These are phyloP conservation scores for Erpobdella octoculata DNA, from an alignment of 2,888 invertebrate species.

Conservation along the genomic window DNA sequence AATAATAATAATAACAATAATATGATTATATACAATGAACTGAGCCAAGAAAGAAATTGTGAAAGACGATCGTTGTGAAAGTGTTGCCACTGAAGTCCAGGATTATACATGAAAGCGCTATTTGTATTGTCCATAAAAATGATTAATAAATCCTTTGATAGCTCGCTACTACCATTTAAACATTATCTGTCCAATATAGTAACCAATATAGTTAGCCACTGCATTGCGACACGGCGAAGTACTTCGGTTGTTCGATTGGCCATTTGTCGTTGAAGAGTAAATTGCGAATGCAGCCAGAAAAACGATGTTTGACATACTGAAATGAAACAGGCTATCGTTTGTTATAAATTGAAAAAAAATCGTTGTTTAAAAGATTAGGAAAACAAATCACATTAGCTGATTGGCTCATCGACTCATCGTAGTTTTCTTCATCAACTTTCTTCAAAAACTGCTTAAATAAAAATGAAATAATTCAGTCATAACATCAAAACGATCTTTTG, in stretches of 20 bases:
- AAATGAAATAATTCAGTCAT: too few relatives aligned
- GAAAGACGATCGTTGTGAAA: slow-evolving; percentile 11
- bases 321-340: not conserved
- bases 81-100: not conserved
- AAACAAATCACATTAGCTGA: too few relatives aligned
- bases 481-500: too few relatives aligned
- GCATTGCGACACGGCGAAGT: slow-evolving; percentile 29
- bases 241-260: slow-evolving; percentile 21
- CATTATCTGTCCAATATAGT: too few relatives aligned
- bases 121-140: not conserved
- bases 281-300: slow-evolving; percentile 27
- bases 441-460: too few relatives aligned
- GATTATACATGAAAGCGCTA: not conserved
- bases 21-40: too few relatives aligned
- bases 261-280: slow-evolving; percentile 21
- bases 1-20: too few relatives aligned
- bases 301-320: slow-evolving; percentile 26
- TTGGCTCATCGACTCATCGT: too few relatives aligned
- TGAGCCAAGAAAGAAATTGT: too few relatives aligned
- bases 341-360: not conserved
- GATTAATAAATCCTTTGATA: not conserved
- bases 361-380: not conserved
- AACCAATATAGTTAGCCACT: not conserved
- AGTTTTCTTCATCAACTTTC: too few relatives aligned
- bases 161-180: not conserved